Conservation (phyloP, 2,888 invertebrate genomes). For the Eudasyphora cyanicolor region DNA sequence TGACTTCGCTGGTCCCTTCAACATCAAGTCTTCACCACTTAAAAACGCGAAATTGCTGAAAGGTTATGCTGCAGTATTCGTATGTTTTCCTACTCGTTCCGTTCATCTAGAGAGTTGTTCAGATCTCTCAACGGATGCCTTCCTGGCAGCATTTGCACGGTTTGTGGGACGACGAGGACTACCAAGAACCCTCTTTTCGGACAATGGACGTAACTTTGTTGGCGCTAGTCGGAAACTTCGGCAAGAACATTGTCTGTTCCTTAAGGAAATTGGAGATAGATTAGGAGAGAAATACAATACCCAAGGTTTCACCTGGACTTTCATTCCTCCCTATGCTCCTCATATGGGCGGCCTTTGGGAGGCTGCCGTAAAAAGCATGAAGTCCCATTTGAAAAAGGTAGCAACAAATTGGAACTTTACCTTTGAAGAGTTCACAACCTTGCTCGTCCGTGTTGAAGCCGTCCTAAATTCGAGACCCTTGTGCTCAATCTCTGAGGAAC, state of each 20-base stretch:
- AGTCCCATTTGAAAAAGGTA: slow-evolving; percentile 36
- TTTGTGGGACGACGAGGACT: slow-evolving; percentile 45
- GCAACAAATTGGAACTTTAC: no score
- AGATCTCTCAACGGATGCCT: no score
- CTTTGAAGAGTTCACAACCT: slow-evolving; percentile 50
- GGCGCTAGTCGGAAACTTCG: background rate
- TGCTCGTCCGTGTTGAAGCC: slow-evolving; percentile 31
- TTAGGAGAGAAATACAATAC: background rate
- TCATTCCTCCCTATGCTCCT: no score
- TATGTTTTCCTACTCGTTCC: no score
- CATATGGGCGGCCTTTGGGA: no score
- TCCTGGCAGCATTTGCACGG: slow-evolving; percentile 37
- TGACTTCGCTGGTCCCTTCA: slow-evolving; percentile 56
- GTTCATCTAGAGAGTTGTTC: no score
- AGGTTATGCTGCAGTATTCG: slow-evolving; percentile 49
- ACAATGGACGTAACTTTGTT: slow-evolving; percentile 54
- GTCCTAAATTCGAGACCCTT: slow-evolving; percentile 24
- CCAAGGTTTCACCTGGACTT: slow-evolving; percentile 10
- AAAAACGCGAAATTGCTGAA: slow-evolving; percentile 41
- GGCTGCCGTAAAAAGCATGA: slow-evolving; percentile 47
- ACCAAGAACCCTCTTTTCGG: slow-evolving; percentile 41
- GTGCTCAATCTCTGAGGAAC: no score
- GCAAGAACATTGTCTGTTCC: slow-evolving; percentile 4
- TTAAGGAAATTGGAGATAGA: background rate
- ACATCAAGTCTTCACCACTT: slow-evolving; percentile 36